Conservation (phyloP, 2,888 invertebrate genomes). For the Capitulum mitella region DNA sequence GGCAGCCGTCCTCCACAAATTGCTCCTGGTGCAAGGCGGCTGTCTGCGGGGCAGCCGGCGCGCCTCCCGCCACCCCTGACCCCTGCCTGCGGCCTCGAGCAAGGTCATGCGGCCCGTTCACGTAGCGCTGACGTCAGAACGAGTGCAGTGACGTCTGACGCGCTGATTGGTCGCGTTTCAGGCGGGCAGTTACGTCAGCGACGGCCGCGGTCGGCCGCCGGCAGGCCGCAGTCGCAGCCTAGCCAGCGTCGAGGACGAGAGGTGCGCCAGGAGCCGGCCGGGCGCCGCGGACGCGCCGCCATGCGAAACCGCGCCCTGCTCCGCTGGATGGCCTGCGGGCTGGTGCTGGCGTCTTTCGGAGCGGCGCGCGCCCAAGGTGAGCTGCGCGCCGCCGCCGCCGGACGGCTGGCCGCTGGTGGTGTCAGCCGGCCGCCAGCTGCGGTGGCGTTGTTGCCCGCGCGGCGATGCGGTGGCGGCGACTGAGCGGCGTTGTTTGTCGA, state of each 20-base stretch:
- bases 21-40: too few relatives aligned
- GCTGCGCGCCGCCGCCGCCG: neutral
- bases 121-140: neutral
- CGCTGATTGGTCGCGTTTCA: neutral
- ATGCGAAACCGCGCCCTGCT: neutral
- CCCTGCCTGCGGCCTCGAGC: neutral
- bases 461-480: too few relatives aligned
- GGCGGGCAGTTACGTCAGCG: constrained; percentile 2
- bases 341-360: neutral
- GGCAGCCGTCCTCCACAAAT: too few relatives aligned
- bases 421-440: too few relatives aligned
- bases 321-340: neutral
- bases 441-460: too few relatives aligned
- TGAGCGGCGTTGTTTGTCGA: too few relatives aligned
- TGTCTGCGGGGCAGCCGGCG: too few relatives aligned
- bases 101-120: neutral
- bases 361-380: neutral
- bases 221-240: neutral
- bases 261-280: too few relatives aligned
- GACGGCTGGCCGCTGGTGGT: too few relatives aligned
- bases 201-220: neutral
- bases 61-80: neutral
- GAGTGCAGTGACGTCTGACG: neutral
- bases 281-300: too few relatives aligned
- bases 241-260: too few relatives aligned